Evolutionary conservation across 2,113 vertebrate species (phyloP).

Genomic region (Ptyas mucosa): DNA sequence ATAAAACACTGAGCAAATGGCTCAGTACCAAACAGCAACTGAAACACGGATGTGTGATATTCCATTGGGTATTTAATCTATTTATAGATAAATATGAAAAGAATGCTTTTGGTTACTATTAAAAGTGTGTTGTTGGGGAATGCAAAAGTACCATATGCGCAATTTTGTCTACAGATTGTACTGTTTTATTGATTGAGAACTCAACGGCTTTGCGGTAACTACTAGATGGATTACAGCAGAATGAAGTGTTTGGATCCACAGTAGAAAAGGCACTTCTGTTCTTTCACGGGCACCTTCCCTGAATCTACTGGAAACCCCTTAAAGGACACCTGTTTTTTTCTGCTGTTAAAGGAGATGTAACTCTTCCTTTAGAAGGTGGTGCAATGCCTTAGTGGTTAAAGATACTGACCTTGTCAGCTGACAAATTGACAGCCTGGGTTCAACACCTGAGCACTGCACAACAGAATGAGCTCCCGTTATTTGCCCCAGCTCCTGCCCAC

Average conservation of each 20-base stretch:
- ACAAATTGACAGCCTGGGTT: neutral
- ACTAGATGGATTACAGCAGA: neutral
- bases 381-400: neutral
- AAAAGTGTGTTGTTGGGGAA: neutral
- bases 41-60: neutral
- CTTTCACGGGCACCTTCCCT: neutral
- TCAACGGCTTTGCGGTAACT: neutral
- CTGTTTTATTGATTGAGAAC: neutral
- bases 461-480: neutral
- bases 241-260: neutral
- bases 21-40: neutral
- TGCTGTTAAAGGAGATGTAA: neutral
- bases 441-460: neutral
- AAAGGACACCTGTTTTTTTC: neutral
- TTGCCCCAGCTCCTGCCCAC: neutral
- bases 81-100: neutral
- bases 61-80: neutral
- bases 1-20: neutral
- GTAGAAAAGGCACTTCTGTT: neutral
- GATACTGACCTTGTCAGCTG: neutral
- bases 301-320: neutral
- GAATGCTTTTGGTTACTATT: neutral
- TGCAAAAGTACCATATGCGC: neutral
- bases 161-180: neutral
- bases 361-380: neutral